Evolutionary conservation across 2,113 vertebrate species (phyloP), one percentile per base, ranked within the genome.

Genomic region (Danionella cerebrum): DNA sequence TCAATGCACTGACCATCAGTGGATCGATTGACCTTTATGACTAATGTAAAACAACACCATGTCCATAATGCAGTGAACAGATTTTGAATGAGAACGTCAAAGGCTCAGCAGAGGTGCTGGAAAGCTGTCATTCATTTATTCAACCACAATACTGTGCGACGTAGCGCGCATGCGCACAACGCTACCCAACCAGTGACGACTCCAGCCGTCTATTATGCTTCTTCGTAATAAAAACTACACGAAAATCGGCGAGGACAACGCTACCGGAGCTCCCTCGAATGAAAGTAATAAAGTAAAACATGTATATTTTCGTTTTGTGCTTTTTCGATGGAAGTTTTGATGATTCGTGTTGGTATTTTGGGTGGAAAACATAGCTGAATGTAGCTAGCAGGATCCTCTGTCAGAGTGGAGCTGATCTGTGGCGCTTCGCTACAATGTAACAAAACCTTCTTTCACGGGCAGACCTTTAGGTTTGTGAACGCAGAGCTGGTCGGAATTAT

Each of bases 171-270:
- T 90, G 93, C 79, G 94, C 92, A 85, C 11, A 79, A 74, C 29
- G 58, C 75, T 45, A 59, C 39, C 62, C 33, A 65, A 63, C 54
- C 62, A 66, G 65, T 36, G 60, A 55, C 69, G 73, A 89, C 83
- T 88, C 78, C 85, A 89, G 90, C 91, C 91, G 86, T 93, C 92
- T 95, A 88, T 93, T 92, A 92, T 93, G 90, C 91, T 92, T 90
- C 91, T 90, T 84, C 82, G 92, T 90, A 91, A 91, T 89, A 89
- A 91, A 89, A 90, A 80, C 87, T 82, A 77, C 77, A 80, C 82
- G 89, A 87, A 89, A 87, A 87, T 82, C 85, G 79, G 71, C 82
- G 77, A 81, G 87, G 84, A 85, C 85, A 84, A 82, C 89, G 84
- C 83, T 82, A 85, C 87, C 69, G 91, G 88, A 91, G 85, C 86